These are phyloP conservation scores for Halocynthia aurantium DNA, from an alignment of 23 tunicate species.

Conservation along the genomic window DNA sequence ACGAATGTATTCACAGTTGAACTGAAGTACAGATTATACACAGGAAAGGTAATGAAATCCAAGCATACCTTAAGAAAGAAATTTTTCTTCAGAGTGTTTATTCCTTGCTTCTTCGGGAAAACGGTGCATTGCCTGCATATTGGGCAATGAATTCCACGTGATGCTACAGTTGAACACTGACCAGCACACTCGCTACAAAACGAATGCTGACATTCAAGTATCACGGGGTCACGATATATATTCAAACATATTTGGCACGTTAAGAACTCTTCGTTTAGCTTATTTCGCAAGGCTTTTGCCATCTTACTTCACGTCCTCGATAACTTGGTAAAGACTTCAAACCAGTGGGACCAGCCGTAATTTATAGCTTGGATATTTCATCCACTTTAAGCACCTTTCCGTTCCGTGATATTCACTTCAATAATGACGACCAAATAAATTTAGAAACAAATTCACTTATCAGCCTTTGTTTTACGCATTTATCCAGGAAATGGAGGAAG, in stretches of 20 bases:
- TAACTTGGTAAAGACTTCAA: too few species aligned
- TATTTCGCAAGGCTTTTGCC: slow-evolving; percentile 36
- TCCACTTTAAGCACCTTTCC: too few species aligned
- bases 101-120: slow-evolving; percentile 32
- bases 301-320: too few species aligned
- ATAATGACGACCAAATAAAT: too few species aligned
- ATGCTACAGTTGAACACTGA: slow-evolving; percentile 20
- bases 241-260: slow-evolving; percentile 43
- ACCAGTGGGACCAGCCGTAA: too few species aligned
- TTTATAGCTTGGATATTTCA: too few species aligned
- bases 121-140: slow-evolving; percentile 32
- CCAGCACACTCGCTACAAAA: slow-evolving; percentile 36
- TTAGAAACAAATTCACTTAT: too few species aligned
- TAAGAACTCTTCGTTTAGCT: slow-evolving; percentile 45
- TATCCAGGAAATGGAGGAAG: too few species aligned
- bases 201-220: slow-evolving; percentile 45
- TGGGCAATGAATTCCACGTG: slow-evolving; percentile 40
- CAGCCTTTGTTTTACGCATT: too few species aligned
- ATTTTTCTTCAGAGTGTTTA: slow-evolving; percentile 28
- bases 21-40: background rate
- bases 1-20: background rate
- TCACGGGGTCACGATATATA: slow-evolving; percentile 31
- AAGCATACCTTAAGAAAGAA: slow-evolving; percentile 38
- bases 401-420: too few species aligned
- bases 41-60: background rate